A percentile compares a stretch with the other conserved stretches of the same genome.
These are phyloP conservation scores for Rhinella marina DNA, from an alignment of 2,797 vertebrate genomes.

Conservation along the genomic window DNA sequence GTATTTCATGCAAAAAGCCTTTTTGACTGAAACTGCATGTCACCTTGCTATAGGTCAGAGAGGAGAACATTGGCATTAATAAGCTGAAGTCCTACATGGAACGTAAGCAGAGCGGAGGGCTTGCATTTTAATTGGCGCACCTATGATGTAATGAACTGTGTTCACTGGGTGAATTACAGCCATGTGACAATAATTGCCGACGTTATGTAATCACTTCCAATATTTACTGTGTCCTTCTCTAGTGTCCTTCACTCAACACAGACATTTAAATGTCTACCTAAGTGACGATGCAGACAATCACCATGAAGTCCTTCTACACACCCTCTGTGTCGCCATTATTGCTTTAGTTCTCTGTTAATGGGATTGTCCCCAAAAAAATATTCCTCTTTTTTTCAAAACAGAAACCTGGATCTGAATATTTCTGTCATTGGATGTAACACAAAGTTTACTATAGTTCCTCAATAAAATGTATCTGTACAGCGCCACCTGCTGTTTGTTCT, in stretches of 20 bases:
- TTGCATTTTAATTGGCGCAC: neutral
- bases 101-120: neutral
- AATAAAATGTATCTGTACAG: too few relatives aligned
- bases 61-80: slow-evolving; percentile 2
- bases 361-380: neutral
- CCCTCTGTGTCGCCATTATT: neutral
- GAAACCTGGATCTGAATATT: too few relatives aligned
- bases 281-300: neutral
- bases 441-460: too few relatives aligned
- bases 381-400: too few relatives aligned
- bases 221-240: slow-evolving; percentile 17
- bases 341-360: neutral
- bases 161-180: slow-evolving; percentile 7
- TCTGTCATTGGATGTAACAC: too few relatives aligned
- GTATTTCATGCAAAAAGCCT: neutral
- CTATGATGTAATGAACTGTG: neutral
- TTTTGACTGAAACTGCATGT: neutral
- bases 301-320: neutral
- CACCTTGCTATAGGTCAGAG: neutral
- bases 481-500: too few relatives aligned
- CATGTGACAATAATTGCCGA: neutral
- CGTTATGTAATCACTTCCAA: neutral
- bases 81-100: neutral
- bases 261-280: neutral
- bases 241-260: neutral